A percentile compares a stretch with the other conserved stretches of the same genome.
Evolutionary conservation across 2,888 invertebrate genomes (phyloP).

Genomic region (Ormyrus thymus): DNA sequence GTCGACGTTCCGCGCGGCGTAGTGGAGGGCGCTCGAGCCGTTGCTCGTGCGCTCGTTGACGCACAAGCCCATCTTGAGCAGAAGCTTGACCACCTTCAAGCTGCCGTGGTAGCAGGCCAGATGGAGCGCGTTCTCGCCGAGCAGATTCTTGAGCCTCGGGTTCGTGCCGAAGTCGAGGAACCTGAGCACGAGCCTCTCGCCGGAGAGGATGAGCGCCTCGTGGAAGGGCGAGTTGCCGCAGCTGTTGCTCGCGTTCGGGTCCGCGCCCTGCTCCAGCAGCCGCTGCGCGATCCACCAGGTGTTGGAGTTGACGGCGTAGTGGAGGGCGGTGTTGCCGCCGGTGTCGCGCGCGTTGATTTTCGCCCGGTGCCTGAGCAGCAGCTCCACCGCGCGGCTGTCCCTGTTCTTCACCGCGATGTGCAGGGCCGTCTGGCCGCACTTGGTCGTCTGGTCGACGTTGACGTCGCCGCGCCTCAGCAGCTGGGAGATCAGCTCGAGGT

Average conservation of each 20-base stretch:
- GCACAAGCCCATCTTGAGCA: not conserved
- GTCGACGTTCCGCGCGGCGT: constrained; percentile 50
- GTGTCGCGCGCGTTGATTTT: not conserved
- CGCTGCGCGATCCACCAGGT: not conserved
- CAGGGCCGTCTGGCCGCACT: not conserved
- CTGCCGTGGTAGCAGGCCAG: constrained; percentile 17
- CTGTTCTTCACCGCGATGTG: constrained; percentile 2
- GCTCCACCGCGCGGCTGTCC: not conserved
- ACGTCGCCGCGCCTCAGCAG: not conserved
- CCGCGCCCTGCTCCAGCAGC: not conserved
- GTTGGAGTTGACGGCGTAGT: constrained; percentile 16
- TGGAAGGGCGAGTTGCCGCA: constrained; percentile 16
- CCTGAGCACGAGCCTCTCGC: too few relatives aligned
- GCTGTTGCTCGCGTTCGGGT: not conserved
- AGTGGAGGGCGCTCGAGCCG: constrained; percentile 58
- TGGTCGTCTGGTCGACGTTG: not conserved
- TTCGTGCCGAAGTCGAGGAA: constrained; percentile 12
- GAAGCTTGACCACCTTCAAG: not conserved
- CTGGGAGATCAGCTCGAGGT: too few relatives aligned
- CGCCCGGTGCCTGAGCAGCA: not conserved
- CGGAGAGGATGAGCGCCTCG: not conserved
- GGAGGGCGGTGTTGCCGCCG: constrained; percentile 25
- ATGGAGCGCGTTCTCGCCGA: constrained; percentile 28
- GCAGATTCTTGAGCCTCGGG: not conserved
- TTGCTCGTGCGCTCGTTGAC: constrained; percentile 11